A percentile compares a stretch with the other conserved stretches of the same genome.
phyloP scores from a whole-genome alignment of 2,797 vertebrate species.

The Philypnodon macrostomus region DNA sequence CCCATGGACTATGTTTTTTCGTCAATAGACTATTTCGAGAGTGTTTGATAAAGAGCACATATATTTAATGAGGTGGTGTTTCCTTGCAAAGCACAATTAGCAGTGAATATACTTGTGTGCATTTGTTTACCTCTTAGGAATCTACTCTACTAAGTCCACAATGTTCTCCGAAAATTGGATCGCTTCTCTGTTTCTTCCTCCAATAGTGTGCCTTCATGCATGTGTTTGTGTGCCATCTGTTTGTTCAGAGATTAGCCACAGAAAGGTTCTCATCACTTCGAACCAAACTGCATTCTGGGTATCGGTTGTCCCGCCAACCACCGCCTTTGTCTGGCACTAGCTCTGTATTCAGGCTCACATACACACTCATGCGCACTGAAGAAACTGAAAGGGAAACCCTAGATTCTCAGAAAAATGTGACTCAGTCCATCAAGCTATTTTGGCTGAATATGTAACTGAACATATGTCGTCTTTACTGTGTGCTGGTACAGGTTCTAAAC shows the following conservation, averaged over 20 bases:
- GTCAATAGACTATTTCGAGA: too few species aligned
- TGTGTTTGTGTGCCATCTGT: conserved; percentile 68
- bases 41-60: conserved; percentile 31
- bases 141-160: conserved; percentile 71
- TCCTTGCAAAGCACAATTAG: conserved; percentile 53
- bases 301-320: conserved; percentile 75
- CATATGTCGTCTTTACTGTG: conserved; percentile 44
- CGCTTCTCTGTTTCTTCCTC: conserved; percentile 48
- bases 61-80: conserved; percentile 51
- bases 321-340: conserved; percentile 75
- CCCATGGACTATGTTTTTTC: too few species aligned
- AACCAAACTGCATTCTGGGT: conserved; percentile 73
- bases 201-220: conserved; percentile 54
- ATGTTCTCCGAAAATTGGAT: conserved; percentile 58
- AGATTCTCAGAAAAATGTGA: conserved; percentile 61
- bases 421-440: conserved; percentile 67
- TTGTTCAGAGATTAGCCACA: conserved; percentile 79
- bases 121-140: conserved; percentile 75
- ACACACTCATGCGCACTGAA: conserved; percentile 34
- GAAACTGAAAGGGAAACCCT: conserved; percentile 61
- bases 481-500: too few species aligned
- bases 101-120: too few species aligned
- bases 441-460: conserved; percentile 50
- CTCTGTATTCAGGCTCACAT: conserved; percentile 73
- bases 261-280: conserved; percentile 76